Conservation (phyloP, 2,888 invertebrate genomes). For the Lycaena phlaeas region DNA sequence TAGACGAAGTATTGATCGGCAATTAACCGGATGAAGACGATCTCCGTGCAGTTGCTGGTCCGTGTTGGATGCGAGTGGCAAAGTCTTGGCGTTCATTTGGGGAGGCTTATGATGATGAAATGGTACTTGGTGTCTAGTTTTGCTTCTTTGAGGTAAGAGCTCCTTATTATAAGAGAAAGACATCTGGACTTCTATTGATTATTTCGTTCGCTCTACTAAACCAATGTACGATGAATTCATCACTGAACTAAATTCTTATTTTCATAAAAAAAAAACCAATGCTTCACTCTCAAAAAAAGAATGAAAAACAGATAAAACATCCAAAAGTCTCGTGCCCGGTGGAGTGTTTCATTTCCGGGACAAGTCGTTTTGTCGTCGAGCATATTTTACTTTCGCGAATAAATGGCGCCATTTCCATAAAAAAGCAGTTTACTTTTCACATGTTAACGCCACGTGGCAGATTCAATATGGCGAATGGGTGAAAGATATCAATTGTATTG, state of each 20-base stretch:
- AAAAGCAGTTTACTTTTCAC: conserved; percentile 54
- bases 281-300: too few relatives aligned
- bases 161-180: too few relatives aligned
- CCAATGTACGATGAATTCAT: not conserved
- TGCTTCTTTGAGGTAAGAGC: too few relatives aligned
- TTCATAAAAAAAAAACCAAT: conserved; percentile 20
- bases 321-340: conserved; percentile 23
- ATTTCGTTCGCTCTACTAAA: too few relatives aligned
- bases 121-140: too few relatives aligned
- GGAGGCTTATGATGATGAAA: too few relatives aligned
- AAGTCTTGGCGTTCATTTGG: too few relatives aligned
- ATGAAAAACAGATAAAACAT: conserved; percentile 18
- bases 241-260: conserved; percentile 37
- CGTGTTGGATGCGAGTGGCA: too few relatives aligned
- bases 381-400: conserved; percentile 48
- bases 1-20: too few relatives aligned
- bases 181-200: too few relatives aligned
- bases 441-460: conserved; percentile 45
- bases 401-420: conserved; percentile 61
- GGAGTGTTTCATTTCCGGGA: conserved; percentile 59
- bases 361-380: conserved; percentile 66
- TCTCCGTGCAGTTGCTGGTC: too few relatives aligned
- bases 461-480: conserved; percentile 7
- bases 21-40: too few relatives aligned
- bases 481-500: conserved; percentile 4